These are phyloP conservation scores for Lepisosteus osseus DNA, from an alignment of 2,113 vertebrate species.

Conservation along the genomic window DNA sequence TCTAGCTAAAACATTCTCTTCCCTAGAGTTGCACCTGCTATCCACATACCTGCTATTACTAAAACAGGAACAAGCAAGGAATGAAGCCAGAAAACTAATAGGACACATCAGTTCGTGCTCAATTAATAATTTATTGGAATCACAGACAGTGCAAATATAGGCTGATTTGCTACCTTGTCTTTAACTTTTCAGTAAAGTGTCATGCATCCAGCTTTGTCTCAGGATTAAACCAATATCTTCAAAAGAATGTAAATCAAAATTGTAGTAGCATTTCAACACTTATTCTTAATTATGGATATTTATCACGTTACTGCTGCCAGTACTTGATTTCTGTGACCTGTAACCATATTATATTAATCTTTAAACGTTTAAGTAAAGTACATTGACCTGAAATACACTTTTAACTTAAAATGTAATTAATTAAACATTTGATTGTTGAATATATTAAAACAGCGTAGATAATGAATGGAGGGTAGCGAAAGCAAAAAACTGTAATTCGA, in stretches of 20 bases:
- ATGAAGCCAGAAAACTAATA: slow-evolving; percentile 24
- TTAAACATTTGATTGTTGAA: no score
- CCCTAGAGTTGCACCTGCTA: slow-evolving; percentile 60
- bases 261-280: no score
- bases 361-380: no score
- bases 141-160: not conserved
- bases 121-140: slow-evolving; percentile 22
- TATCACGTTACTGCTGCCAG: no score
- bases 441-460: no score
- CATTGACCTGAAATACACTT: no score
- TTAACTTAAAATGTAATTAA: no score
- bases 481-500: slow-evolving; percentile 26
- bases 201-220: not conserved
- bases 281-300: no score
- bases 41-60: slow-evolving; percentile 42
- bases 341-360: no score
- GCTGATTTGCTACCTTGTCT: not conserved
- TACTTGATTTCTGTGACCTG: no score
- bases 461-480: not conserved
- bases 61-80: slow-evolving; percentile 37
- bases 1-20: slow-evolving; percentile 45
- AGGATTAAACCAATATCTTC: not conserved
- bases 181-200: not conserved
- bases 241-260: no score
- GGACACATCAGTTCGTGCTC: slow-evolving; percentile 2